These are phyloP conservation scores for Vannuccia rotundouncinata DNA, from an alignment of 2,888 invertebrate genomes.

Conservation along the genomic window DNA sequence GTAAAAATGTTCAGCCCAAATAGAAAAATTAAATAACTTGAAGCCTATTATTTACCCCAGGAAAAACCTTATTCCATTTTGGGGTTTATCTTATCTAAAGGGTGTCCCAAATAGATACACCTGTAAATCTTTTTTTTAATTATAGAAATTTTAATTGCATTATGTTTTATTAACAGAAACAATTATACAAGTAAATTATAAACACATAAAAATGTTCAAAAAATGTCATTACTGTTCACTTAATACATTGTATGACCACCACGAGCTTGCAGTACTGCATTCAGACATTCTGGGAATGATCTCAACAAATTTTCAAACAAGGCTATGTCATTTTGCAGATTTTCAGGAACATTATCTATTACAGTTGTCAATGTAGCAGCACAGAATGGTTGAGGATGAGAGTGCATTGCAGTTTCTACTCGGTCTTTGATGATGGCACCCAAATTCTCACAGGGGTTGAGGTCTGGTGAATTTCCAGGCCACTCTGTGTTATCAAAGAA, in stretches of 20 bases:
- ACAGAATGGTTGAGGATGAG: neutral
- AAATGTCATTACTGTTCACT: neutral
- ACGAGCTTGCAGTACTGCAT: neutral
- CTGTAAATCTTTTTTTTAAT: no score
- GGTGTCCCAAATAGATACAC: no score
- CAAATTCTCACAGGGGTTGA: neutral
- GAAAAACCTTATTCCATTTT: no score
- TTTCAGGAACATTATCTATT: neutral
- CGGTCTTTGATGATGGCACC: constrained; percentile 13
- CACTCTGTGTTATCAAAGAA: constrained; percentile 10
- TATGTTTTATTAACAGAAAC: no score
- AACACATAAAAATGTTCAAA: no score
- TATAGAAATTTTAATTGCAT: no score
- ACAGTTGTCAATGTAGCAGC: neutral
- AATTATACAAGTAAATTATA: no score
- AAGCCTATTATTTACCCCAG: no score
- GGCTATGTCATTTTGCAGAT: neutral
- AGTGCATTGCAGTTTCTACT: neutral
- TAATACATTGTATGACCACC: neutral
- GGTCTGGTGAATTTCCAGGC: constrained; percentile 1
- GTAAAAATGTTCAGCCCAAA: no score
- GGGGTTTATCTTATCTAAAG: no score
- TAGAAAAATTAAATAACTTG: no score
- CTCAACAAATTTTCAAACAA: constrained; percentile 13
- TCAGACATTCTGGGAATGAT: neutral